These are phyloP conservation scores for Acrossocheilus fasciatus DNA, from an alignment of 2,797 vertebrate species.

Conservation along the genomic window DNA sequence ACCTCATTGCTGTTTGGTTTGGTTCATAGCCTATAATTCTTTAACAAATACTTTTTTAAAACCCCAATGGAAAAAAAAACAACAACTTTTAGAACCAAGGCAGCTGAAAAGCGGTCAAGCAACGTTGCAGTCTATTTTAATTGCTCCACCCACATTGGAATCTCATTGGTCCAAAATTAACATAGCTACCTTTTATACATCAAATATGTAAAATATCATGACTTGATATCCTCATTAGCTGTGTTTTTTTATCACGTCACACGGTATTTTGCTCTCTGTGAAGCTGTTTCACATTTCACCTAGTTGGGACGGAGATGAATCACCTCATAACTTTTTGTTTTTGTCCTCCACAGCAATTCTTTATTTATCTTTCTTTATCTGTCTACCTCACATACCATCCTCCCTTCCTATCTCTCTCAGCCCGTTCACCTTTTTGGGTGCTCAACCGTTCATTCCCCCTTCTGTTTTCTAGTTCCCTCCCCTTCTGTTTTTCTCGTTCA, in stretches of 20 bases:
- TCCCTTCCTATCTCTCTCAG: constrained; percentile 15
- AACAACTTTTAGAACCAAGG: neutral
- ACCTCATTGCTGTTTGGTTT: neutral
- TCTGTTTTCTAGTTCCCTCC: constrained; percentile 23
- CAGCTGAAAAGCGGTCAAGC: neutral
- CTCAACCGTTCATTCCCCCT: constrained; percentile 10
- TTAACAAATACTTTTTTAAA: neutral
- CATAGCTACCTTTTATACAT: neutral
- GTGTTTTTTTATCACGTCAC: neutral
- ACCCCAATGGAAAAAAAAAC: neutral
- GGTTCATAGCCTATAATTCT: neutral
- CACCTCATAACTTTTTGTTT: constrained; percentile 29
- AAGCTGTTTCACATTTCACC: neutral
- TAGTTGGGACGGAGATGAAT: neutral
- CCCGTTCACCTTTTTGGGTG: neutral
- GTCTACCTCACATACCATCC: constrained; percentile 14
- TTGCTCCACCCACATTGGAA: neutral
- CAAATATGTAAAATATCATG: neutral
- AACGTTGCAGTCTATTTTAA: neutral
- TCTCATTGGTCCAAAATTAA: neutral
- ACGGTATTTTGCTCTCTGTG: neutral
- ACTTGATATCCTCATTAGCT: neutral
- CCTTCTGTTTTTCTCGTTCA: neutral
- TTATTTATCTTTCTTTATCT: constrained; percentile 31
- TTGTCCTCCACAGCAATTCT: constrained; percentile 17